phyloP scores from a whole-genome alignment of 2,113 vertebrate species.

The Muntiacus reevesi region DNA sequence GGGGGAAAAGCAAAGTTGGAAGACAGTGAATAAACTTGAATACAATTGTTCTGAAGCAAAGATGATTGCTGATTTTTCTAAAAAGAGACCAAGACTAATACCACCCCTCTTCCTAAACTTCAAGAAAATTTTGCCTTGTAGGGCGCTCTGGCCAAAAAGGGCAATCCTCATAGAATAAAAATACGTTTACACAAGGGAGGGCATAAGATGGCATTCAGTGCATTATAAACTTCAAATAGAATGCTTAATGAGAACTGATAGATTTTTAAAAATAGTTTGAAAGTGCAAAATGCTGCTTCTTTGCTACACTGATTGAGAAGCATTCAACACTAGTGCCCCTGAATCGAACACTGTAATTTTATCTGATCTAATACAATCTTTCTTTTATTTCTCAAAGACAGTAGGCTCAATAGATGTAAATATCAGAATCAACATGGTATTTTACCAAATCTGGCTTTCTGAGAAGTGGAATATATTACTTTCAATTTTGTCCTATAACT shows the following conservation, averaged over 20 bases:
- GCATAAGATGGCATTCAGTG: not conserved
- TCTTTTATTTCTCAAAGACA: not conserved
- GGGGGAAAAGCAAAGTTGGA: fast-evolving
- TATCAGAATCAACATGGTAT: not conserved
- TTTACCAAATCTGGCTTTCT: not conserved
- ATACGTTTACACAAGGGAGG: not conserved
- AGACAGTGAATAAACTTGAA: not conserved
- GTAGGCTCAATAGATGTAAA: not conserved
- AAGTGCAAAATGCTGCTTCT: not conserved
- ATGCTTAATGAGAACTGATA: not conserved
- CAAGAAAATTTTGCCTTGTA: not conserved
- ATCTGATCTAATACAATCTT: not conserved
- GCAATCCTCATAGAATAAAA: not conserved
- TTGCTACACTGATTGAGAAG: not conserved
- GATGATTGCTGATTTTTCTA: not conserved
- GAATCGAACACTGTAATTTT: not conserved
- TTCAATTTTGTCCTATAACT: not conserved
- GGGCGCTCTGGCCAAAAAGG: not conserved
- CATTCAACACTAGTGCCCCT: not conserved
- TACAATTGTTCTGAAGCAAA: not conserved
- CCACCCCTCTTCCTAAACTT: not conserved
- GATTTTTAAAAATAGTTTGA: not conserved
- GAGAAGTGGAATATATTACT: not conserved
- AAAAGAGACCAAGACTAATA: not conserved
- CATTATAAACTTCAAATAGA: not conserved